Conservation (phyloP, 1,140 invertebrate species). For the Caenorhabditis latens region DNA sequence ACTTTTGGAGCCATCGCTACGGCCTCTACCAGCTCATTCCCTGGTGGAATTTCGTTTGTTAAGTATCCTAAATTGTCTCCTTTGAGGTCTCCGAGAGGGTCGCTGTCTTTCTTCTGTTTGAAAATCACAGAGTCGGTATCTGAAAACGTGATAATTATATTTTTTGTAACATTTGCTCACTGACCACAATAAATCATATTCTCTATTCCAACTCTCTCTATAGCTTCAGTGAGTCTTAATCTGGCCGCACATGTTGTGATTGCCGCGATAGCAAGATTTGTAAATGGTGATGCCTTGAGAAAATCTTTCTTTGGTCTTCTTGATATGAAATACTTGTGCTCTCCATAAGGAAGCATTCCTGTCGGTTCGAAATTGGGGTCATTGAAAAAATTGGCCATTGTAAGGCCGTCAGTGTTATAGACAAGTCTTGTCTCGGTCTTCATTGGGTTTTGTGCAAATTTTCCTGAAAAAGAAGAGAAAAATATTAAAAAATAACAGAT, state of each 20-base stretch:
- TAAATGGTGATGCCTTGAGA: not conserved
- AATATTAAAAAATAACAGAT: not conserved
- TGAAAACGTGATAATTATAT: not conserved
- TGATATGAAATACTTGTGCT: not conserved
- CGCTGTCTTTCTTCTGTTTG: not conserved
- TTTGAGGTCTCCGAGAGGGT: not conserved
- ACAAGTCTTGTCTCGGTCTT: not conserved
- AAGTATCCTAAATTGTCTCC: not conserved
- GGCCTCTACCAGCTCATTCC: not conserved
- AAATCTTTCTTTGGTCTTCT: not conserved
- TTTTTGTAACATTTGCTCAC: not conserved
- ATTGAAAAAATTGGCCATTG: not conserved
- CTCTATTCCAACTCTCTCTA: not conserved
- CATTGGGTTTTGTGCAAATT: not conserved
- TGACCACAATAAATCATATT: not conserved
- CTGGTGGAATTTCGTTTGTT: not conserved
- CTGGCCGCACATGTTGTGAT: not conserved
- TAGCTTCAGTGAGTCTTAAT: not conserved
- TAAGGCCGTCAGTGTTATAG: not conserved
- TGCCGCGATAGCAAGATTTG: not conserved
- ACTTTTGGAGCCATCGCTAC: not conserved
- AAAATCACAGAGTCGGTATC: constrained; percentile 1
- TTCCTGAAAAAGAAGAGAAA: not conserved
- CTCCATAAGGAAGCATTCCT: not conserved
- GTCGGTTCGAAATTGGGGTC: not conserved